Evolutionary conservation across 2,888 invertebrate genomes (phyloP).

Genomic region (Steinernema scapterisci): DNA sequence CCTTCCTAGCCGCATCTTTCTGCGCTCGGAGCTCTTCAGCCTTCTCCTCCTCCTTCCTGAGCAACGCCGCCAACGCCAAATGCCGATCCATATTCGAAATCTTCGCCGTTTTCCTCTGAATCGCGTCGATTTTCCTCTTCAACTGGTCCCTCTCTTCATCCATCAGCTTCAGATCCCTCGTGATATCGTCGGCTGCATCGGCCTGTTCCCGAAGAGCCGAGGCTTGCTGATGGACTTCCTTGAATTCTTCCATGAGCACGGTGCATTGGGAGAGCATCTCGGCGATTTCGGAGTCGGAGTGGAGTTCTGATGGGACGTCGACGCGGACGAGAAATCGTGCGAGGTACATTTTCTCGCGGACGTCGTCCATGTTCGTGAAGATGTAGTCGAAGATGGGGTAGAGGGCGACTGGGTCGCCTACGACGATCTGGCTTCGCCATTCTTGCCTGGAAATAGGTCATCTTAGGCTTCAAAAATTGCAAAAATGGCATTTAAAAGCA

Average conservation of each 20-base stretch:
- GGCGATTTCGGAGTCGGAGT: slow-evolving; percentile 73
- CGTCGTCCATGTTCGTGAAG: slow-evolving; percentile 77
- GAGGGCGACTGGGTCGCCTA: slow-evolving; percentile 78
- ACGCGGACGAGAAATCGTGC: slow-evolving; percentile 72
- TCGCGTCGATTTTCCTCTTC: slow-evolving; percentile 73
- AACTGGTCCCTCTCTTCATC: slow-evolving; percentile 82
- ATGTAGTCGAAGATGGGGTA: slow-evolving; percentile 83
- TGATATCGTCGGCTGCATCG: background rate
- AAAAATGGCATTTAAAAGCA: too few species aligned
- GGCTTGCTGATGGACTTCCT: slow-evolving; percentile 34
- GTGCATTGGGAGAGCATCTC: slow-evolving; percentile 68
- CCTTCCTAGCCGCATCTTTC: slow-evolving; percentile 73
- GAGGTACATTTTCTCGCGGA: slow-evolving; percentile 82
- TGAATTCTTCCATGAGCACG: slow-evolving; percentile 48
- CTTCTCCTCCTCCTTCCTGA: slow-evolving; percentile 74
- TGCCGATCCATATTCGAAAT: slow-evolving; percentile 58
- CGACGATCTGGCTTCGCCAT: slow-evolving; percentile 75
- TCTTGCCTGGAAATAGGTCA: slow-evolving; percentile 69
- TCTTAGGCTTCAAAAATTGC: too few species aligned
- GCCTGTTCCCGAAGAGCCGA: background rate
- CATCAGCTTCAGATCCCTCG: slow-evolving; percentile 77
- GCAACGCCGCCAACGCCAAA: slow-evolving; percentile 69
- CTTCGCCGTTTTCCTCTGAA: slow-evolving; percentile 66
- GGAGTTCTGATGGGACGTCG: slow-evolving; percentile 33
- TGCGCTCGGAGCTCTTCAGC: slow-evolving; percentile 73